Base-by-base conservation (phyloP, 1,140 invertebrate genomes). In the Drosophila persimilis region DNA sequence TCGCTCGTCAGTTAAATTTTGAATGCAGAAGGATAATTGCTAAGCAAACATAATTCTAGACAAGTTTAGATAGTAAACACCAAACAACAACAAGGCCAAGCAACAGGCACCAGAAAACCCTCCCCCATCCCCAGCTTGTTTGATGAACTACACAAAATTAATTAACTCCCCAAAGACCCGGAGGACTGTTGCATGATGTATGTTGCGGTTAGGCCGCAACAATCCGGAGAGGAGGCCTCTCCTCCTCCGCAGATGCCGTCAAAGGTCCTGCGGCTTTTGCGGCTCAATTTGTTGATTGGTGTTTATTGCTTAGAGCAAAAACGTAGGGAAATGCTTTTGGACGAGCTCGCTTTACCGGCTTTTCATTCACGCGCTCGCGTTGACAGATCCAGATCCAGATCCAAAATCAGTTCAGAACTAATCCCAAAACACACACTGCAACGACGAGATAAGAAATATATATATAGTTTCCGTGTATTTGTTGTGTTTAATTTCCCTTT, bases 141-240 rank as follows among this genome's bases (percentile, higher is more conserved):
- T 73, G 54, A 64, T 55, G 63, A 67, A 69, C 65, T 63, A 46
- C 39, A 45, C 44, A 22, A 53, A 75, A 73, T 80, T 80, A 77
- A 81, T 80, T 57, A 80, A 22, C 24, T 17, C 22, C 22, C 44
- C 13, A 17, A 59, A n/a, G 59, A 45, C 45, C 15, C 48, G 24
- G 11, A 39, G 35, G 35, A 11, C 35, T 39, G 35, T 39, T 39
- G 35, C 35, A 39, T 39, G 11, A 39, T 39, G 35, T 39, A 41
- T 80, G 73, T 58, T 89, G 85, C 35, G 85, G 85, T 75, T 75
- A 66, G 62, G 77, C 85, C 85, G 39, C 85, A 89, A 79, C 74
- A 81, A 89, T 89, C 66, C 73, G 62, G 31, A 46, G 46, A 24
- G 45, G n/a, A 24, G 47, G 35, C 52, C 31, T 24, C 26, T 31